Evolutionary conservation across 2,113 vertebrate genomes (phyloP).

Genomic region (Microtus pennsylvanicus): DNA sequence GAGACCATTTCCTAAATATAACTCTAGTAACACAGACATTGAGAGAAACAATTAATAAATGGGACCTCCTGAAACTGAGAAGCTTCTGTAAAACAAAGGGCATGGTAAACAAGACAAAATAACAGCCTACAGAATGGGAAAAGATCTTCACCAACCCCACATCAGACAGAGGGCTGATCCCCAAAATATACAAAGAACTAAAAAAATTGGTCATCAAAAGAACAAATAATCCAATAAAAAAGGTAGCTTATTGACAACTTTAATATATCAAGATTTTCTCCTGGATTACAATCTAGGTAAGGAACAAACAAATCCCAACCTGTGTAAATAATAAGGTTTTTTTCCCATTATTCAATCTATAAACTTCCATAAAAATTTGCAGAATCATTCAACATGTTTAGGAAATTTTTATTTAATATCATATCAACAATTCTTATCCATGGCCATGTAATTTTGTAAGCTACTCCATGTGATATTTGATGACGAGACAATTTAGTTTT

Average conservation of each 20-base stretch:
- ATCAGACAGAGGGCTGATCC: too few relatives aligned
- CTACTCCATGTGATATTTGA: neutral
- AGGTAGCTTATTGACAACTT: conserved; percentile 5
- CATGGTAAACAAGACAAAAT: too few relatives aligned
- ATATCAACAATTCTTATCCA: neutral
- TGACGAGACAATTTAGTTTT: neutral
- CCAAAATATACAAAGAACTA: too few relatives aligned
- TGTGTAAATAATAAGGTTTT: conserved; percentile 19
- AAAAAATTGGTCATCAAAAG: too few relatives aligned
- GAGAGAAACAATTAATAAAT: too few relatives aligned
- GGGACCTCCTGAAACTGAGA: too few relatives aligned
- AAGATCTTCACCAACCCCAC: too few relatives aligned
- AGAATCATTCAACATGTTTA: conserved; percentile 22
- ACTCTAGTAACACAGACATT: too few relatives aligned
- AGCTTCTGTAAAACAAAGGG: too few relatives aligned
- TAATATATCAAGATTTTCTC: neutral
- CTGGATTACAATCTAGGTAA: neutral
- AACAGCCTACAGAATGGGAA: too few relatives aligned
- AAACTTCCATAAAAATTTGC: conserved; percentile 51
- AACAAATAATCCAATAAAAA: neutral
- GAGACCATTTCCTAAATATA: too few relatives aligned
- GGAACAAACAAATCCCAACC: neutral
- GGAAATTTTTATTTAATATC: conserved; percentile 51
- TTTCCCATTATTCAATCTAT: neutral
- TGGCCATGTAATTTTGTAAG: neutral